Percentiles rank a stretch among this genome's conserved stretches.
Evolutionary conservation across 2,888 invertebrate genomes (phyloP).

Genomic region (Pseudeuparius sepicola): DNA sequence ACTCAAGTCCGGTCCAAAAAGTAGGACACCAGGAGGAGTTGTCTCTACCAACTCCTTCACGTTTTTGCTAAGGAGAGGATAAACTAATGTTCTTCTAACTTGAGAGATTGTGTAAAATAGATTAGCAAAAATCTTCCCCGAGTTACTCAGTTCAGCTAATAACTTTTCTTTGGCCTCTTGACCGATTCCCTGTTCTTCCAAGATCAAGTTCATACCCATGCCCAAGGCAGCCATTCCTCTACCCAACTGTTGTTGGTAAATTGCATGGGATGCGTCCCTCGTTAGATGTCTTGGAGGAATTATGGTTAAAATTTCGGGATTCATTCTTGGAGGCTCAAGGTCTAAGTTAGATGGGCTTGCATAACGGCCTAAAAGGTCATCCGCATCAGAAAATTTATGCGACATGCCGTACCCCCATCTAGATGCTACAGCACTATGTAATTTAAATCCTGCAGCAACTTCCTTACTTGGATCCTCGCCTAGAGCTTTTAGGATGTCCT

Average conservation of each 20-base stretch:
- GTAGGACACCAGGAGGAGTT: conserved; percentile 9
- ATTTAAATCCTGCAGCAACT: not conserved
- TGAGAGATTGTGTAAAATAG: too few species aligned
- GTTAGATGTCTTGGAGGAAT: conserved; percentile 3
- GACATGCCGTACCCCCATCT: conserved; percentile 2
- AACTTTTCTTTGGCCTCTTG: conserved; percentile 1
- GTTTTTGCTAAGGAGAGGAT: conserved; percentile 12
- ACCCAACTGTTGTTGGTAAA: conserved; percentile 1
- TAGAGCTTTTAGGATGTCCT: conserved; percentile 8
- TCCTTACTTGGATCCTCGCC: conserved; percentile 5
- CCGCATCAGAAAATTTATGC: conserved; percentile 1
- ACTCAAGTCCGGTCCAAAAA: conserved; percentile 14
- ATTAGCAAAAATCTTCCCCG: conserved; percentile 10
- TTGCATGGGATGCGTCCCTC: not conserved
- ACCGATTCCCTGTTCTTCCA: not conserved
- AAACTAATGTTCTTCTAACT: conserved; percentile 13
- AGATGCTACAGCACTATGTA: conserved; percentile 1
- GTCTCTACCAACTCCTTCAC: conserved; percentile 13
- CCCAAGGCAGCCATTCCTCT: conserved; percentile 3
- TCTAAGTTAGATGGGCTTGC: not conserved
- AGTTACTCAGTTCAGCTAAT: conserved; percentile 5
- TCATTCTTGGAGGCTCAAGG: conserved; percentile 2
- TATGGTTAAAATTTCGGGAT: conserved; percentile 3
- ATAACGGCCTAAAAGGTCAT: conserved; percentile 1
- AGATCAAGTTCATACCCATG: not conserved